Base-by-base conservation (phyloP, 1,140 invertebrate genomes). In the Aphaenogaster rudis region DNA sequence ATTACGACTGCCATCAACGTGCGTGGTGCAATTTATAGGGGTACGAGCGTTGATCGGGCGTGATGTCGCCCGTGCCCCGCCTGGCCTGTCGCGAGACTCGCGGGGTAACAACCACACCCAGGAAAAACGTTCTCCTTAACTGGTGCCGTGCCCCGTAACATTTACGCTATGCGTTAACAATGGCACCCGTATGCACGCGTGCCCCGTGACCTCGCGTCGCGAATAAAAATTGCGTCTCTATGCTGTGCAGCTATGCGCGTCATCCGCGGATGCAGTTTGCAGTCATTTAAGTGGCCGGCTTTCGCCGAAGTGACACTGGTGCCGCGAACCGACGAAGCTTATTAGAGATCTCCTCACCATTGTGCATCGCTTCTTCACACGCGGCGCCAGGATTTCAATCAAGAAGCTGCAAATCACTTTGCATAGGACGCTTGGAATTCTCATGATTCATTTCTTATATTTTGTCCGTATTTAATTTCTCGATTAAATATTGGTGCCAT, bases 1-100 rank as follows among this genome's bases (percentile, higher is more conserved):
- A 88, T 90, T 86, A 93, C 94, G 92, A 74, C 88, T 90, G 91
- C 69, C 88, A 90, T 36, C 78, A 77, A 89, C 88, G 84, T 82
- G 86, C 90, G 93, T 93, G 94, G 92, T 92, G 91, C 93, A 95
- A 95, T 95, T 95, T 95, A 95, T 95, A 95, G 93, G 93, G 92
- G 92, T 94, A 93, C 88, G 87, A 90, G 79, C 88, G 54, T 42
- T 50, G 33, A 66, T 64, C 84, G 78, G 90, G 91, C 90, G 89
- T 89, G 86, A 87, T 74, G 42, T 85, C 28, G 21, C 42, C 64
- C 90, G 85, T 91, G 92, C 94, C 94, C 94, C 93, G 94, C 95
- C 93, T 86, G 69, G 11, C 21, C 50, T 78, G 66, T 59, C 69
- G 88, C 81, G 92, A 28, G 28, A 92, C 93, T 93, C 61, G 86